Conservation (phyloP, 23 tunicate genomes). For the Ciona savignyi region DNA sequence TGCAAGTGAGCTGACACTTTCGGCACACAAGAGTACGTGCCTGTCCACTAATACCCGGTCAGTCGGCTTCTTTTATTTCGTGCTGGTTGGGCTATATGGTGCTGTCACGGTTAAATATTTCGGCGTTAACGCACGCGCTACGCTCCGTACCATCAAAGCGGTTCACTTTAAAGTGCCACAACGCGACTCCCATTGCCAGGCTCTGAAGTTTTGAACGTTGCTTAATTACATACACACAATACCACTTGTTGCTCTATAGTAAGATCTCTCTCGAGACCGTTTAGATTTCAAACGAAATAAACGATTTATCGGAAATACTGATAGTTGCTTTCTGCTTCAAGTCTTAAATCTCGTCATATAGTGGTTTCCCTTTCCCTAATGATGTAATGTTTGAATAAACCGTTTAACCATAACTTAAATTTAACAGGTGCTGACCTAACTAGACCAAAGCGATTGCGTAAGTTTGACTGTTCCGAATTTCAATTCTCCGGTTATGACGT, state of each 20-base stretch:
- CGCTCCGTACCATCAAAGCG: neutral
- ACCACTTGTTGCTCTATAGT: neutral
- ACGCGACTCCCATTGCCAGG: neutral
- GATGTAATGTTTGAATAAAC: no score
- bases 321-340: no score
- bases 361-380: no score
- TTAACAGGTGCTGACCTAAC: no score
- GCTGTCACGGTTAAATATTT: constrained; percentile 4
- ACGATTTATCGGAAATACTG: neutral
- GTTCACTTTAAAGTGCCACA: neutral
- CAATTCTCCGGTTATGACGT: no score
- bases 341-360: no score
- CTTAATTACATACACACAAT: neutral
- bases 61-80: constrained; percentile 1
- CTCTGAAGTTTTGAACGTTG: neutral
- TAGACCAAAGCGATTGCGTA: no score
- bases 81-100: neutral
- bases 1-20: constrained; percentile 2
- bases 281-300: neutral
- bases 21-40: constrained; percentile 14
- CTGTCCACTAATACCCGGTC: neutral
- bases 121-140: constrained; percentile 13
- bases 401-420: no score
- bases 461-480: no score
- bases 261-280: neutral